These are phyloP conservation scores for Danaus chrysippus DNA, from an alignment of 2,888 invertebrate genomes.

Conservation along the genomic window DNA sequence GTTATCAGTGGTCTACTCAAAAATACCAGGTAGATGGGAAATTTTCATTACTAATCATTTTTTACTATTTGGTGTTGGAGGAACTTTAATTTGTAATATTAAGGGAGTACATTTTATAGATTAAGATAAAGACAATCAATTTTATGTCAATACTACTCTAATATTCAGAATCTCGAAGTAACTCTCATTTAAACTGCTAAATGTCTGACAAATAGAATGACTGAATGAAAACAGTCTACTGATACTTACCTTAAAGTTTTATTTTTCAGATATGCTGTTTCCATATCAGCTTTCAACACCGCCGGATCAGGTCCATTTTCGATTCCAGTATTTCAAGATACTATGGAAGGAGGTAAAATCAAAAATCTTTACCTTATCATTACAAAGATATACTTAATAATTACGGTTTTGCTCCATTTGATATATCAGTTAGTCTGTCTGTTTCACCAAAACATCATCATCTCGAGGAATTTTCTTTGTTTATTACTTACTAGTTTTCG, in stretches of 20 bases:
- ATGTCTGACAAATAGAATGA: too few relatives aligned
- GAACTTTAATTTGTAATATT: too few relatives aligned
- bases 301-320: constrained; percentile 91
- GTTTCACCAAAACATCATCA: too few relatives aligned
- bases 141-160: too few relatives aligned
- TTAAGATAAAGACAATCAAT: too few relatives aligned
- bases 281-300: constrained; percentile 89
- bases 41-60: background rate
- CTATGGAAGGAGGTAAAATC: constrained; percentile 88
- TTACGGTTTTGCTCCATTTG: too few relatives aligned
- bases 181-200: too few relatives aligned
- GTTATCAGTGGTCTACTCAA: constrained; percentile 75
- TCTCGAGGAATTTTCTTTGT: background rate
- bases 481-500: background rate
- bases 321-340: constrained; percentile 86
- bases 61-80: too few relatives aligned
- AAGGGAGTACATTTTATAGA: too few relatives aligned
- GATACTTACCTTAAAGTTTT: constrained; percentile 76
- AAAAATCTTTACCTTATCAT: background rate
- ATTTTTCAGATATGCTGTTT: constrained; percentile 87
- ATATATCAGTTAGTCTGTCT: too few relatives aligned
- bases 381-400: background rate
- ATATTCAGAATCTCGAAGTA: too few relatives aligned
- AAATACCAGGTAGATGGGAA: constrained; percentile 63
- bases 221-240: too few relatives aligned